These are phyloP conservation scores for Notiomystis cincta DNA, from an alignment of 2,113 vertebrate species.

Conservation along the genomic window DNA sequence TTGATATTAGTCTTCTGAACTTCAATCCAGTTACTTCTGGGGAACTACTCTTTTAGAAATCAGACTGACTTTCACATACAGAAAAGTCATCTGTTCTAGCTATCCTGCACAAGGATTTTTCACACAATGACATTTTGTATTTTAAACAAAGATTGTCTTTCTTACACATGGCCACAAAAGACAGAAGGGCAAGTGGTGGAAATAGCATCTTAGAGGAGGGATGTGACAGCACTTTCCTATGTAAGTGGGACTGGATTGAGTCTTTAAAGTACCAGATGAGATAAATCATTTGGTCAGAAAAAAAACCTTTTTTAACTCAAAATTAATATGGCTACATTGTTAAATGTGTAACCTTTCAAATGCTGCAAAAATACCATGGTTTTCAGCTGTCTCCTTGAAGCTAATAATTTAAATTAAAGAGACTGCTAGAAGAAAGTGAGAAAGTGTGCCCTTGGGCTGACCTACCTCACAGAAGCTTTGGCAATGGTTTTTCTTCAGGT, in stretches of 20 bases:
- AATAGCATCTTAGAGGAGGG: background rate
- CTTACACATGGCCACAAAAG: background rate
- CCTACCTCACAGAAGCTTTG: slow-evolving; percentile 94
- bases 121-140: background rate
- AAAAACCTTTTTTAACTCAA: background rate
- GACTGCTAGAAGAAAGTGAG: background rate
- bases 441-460: slow-evolving; percentile 40
- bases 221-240: background rate
- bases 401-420: background rate
- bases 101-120: background rate
- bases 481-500: slow-evolving; percentile 87
- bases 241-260: background rate
- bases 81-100: background rate
- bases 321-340: background rate
- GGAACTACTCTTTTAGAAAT: background rate
- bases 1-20: background rate
- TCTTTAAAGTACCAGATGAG: background rate
- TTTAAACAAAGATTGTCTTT: background rate
- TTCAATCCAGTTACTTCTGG: background rate
- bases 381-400: background rate
- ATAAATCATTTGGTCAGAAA: background rate
- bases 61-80: background rate
- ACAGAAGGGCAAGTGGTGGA: background rate
- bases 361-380: background rate
- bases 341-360: background rate